Base-by-base conservation (phyloP, 2,113 vertebrate species). In the Pituophis catenifer region DNA sequence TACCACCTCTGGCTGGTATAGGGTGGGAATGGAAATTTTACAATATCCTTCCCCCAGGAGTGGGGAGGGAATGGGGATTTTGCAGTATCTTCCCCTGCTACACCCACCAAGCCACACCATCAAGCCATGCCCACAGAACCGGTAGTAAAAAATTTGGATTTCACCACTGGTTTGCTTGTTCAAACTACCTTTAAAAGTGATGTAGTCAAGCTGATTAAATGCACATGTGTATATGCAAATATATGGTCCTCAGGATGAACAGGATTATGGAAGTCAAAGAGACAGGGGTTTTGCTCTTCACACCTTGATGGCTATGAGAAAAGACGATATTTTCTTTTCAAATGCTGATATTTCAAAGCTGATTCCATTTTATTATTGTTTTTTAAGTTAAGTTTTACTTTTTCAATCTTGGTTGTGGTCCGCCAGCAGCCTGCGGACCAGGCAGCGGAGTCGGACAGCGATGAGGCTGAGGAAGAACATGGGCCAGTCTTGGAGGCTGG, bases 181-280 rank as follows among this genome's bases (percentile, higher is more conserved):
- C 48, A 93, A 81, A 90, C 92, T 57, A 86, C 23, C n/a, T 33
- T 93, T 26, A n/a, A 90, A 19, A 62, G 44, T 75, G 19, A 75
- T 44, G 89, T 50, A 21, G 65, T 89, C 33, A 21, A 58, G 24
- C 29, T 50, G 12, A 53, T 23, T 2, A 65, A 33, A 10, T n/a
- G 26, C 55, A 23, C 24, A 38, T 50, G 2, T 26, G 1, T 24
- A 15, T 33, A 29, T 94, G 94, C 94, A 89, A 89, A 93, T 88
- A 15, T 86, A 10, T 54, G 0, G 3, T 50, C 24, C 38, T 19
- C 91, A 86, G 86, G 62, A 89, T 89, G 94, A 92, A 52, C 87
- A 95, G 94, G 95, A 93, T 90, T 91, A 92, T 92, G 96, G 96
- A 94, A 95, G 94, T 95, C 96, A 95, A 95, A 94, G 92, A 95